phyloP scores from a whole-genome alignment of 2,888 invertebrate genomes.

The Synergus japonicus region DNA sequence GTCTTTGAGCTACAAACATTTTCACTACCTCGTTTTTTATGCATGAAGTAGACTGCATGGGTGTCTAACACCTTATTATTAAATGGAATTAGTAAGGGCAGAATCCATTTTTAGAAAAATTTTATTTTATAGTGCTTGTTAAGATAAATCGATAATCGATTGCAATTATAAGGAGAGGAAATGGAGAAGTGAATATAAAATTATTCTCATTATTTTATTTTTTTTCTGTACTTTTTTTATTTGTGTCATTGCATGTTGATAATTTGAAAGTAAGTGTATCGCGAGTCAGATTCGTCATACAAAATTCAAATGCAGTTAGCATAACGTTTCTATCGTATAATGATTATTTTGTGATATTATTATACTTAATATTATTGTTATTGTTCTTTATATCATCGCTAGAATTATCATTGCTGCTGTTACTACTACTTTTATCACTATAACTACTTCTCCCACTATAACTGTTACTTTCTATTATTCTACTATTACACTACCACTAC shows the following conservation, averaged over 20 bases:
- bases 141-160: background rate
- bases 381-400: conserved; percentile 54
- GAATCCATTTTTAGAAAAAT: background rate
- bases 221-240: conserved; percentile 1
- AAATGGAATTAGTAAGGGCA: background rate
- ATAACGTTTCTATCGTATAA: conserved; percentile 60
- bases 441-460: conserved; percentile 22
- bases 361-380: conserved; percentile 52
- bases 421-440: conserved; percentile 36
- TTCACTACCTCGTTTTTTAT: conserved; percentile 33
- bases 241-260: conserved; percentile 36
- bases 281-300: conserved; percentile 40
- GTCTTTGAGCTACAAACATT: background rate
- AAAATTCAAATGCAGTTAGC: conserved; percentile 53
- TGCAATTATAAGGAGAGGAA: background rate
- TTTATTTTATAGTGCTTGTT: conserved; percentile 10
- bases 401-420: conserved; percentile 43
- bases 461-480: conserved; percentile 31
- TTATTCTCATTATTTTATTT: background rate
- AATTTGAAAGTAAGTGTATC: conserved; percentile 41
- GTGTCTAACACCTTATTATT: conserved; percentile 2
- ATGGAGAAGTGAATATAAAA: background rate
- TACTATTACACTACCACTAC: conserved; percentile 30
- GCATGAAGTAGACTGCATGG: conserved; percentile 12
- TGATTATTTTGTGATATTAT: conserved; percentile 69